Base-by-base conservation (phyloP, 2,113 vertebrate species). In the Mustela lutreola region DNA sequence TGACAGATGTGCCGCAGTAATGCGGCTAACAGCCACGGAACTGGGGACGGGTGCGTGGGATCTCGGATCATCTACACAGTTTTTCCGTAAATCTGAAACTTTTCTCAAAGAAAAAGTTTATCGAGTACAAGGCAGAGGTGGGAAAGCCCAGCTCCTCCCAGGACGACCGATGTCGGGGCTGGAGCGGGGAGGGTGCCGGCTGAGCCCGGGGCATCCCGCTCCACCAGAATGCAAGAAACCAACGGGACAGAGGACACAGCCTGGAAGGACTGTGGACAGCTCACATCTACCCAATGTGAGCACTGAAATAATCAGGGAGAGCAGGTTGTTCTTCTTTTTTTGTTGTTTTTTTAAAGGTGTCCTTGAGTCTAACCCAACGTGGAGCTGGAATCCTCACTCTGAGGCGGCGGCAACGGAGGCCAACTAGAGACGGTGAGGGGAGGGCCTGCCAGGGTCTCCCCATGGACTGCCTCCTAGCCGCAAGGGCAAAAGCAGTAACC, bases 11-110 rank as follows among this genome's bases (percentile, higher is more conserved):
- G 0, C 33, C 12, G 22, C 7, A 16, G 4, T 21, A 26, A 21
- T 0, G 24, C 73, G 1, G 11, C 4, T 39, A 31, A 9, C 1
- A 3, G 2, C 0, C 16, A n/a, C 22, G 19, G 56, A 33, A 9
- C 21, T n/a, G 21, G 53, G 42, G 0, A 11, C 5, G 5, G 39
- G 21, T 19, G 0, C 4, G 2, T 5, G 8, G 48, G 60, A 58
- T 48, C 67, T 78, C 73, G 1, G 7, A 33, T 53, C 8, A 62
- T 4, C 9, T 2, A 11, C n/a, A 7, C 50, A 26, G 28, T 19
- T 15, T 56, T 45, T n/a, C 65, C 73, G 8, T 28, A 45, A 63
- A 33, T 18, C 53, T 65, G 31, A 31, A 84, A 56, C 11, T 26
- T 14, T 22, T n/a, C 58, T 22, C 71, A 73, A 71, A 21, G 22